These are phyloP conservation scores for Timema podura DNA, from an alignment of 2,888 invertebrate species.

Conservation along the genomic window DNA sequence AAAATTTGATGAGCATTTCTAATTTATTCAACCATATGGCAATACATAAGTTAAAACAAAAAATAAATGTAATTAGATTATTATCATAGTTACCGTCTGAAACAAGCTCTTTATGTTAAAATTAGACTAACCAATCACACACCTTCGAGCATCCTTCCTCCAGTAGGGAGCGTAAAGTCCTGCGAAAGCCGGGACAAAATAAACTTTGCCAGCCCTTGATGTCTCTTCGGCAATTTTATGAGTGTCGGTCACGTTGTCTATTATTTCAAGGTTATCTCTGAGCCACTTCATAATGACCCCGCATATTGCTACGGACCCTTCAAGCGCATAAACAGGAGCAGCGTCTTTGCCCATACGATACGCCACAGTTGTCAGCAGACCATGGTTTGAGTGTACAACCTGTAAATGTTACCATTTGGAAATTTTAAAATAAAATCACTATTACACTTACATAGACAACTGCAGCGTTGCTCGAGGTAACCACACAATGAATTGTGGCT, in stretches of 20 bases:
- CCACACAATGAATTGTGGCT: no score
- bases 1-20: no score
- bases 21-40: no score
- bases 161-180: conserved; percentile 96
- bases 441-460: no score
- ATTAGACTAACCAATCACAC: conserved; percentile 30
- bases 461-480: no score
- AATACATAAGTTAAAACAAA: no score
- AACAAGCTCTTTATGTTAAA: no score
- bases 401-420: no score
- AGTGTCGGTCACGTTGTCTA: conserved; percentile 61
- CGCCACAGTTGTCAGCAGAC: conserved; percentile 86
- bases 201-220: conserved; percentile 69
- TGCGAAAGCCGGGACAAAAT: conserved; percentile 96
- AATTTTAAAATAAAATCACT: no score
- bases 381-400: conserved; percentile 81
- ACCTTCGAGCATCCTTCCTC: conserved; percentile 86
- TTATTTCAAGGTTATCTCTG: conserved; percentile 76
- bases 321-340: conserved; percentile 79
- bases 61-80: no score
- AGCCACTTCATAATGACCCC: conserved; percentile 90
- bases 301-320: conserved; percentile 85
- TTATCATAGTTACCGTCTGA: no score
- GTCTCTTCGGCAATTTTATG: conserved; percentile 61
- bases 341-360: conserved; percentile 78